These are phyloP conservation scores for Polylopha cassiicola DNA, from an alignment of 2,888 invertebrate genomes.

Conservation along the genomic window DNA sequence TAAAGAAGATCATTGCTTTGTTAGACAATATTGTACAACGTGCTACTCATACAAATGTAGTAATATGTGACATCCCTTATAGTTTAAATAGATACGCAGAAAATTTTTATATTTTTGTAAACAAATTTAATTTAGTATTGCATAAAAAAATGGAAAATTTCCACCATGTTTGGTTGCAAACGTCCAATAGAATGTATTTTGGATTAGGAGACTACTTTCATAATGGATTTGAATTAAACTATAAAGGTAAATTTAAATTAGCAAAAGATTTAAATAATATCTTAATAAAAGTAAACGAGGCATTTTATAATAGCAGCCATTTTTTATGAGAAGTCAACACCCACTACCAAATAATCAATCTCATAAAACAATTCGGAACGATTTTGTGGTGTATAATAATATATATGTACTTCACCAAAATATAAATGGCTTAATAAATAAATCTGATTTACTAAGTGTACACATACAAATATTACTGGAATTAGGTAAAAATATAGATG, in stretches of 20 bases:
- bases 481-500: slow-evolving; percentile 9
- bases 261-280: not conserved
- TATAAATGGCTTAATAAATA: slow-evolving; percentile 17
- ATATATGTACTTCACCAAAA: slow-evolving; percentile 21
- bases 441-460: slow-evolving; percentile 13
- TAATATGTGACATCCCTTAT: slow-evolving; percentile 1
- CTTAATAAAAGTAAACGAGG: not conserved
- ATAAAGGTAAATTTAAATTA: not conserved
- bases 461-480: slow-evolving; percentile 12
- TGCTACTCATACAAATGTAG: not conserved
- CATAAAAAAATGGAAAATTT: not conserved
- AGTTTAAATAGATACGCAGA: not conserved
- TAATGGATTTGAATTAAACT: not conserved
- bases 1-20: not conserved
- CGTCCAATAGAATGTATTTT: not conserved
- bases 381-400: slow-evolving; percentile 15
- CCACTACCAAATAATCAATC: not conserved
- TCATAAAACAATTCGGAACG: not conserved
- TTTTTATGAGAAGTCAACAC: not conserved
- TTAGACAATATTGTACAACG: not conserved
- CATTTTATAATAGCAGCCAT: not conserved
- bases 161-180: not conserved
- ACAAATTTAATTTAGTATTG: not conserved
- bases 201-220: not conserved
- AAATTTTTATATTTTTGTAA: not conserved